A percentile compares a stretch with the other conserved stretches of the same genome.
These are phyloP conservation scores for Neodon shergylaensis DNA, from an alignment of 2,113 vertebrate species.

Conservation along the genomic window DNA sequence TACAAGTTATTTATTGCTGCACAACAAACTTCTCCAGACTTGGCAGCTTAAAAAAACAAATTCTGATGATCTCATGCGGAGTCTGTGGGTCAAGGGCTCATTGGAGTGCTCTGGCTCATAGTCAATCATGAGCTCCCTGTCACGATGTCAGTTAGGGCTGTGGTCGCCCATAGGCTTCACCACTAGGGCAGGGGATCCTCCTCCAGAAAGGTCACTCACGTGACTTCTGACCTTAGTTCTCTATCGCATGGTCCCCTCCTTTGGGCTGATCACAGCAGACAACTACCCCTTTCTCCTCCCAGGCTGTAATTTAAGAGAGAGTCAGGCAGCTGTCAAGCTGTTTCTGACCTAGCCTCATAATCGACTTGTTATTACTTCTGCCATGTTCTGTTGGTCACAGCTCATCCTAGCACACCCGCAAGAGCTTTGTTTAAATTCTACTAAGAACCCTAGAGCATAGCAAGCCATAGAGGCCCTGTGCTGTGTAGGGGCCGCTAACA, in stretches of 20 bases:
- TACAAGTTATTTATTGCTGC: constrained; percentile 37
- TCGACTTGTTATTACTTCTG: not conserved
- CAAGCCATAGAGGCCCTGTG: too few relatives aligned
- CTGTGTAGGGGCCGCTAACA: too few relatives aligned
- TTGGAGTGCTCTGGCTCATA: not conserved
- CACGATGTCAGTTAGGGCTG: not conserved
- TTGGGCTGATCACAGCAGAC: not conserved
- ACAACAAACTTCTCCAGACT: constrained; percentile 25
- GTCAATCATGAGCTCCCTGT: not conserved
- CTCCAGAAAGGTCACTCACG: not conserved
- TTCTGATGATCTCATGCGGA: not conserved
- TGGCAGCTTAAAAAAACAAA: constrained; percentile 34
- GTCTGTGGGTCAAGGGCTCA: not conserved
- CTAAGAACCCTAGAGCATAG: too few relatives aligned
- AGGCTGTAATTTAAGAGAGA: not conserved
- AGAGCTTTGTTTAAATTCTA: too few relatives aligned
- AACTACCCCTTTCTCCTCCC: too few relatives aligned
- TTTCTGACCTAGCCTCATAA: not conserved
- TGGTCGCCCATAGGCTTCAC: not conserved
- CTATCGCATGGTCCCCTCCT: not conserved
- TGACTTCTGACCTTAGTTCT: not conserved
- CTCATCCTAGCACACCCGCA: not conserved
- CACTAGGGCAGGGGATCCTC: not conserved
- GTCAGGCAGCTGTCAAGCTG: too few relatives aligned
- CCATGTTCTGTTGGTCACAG: not conserved